These are phyloP conservation scores for Caenorhabditis angaria DNA, from an alignment of 2,888 invertebrate genomes.

Conservation along the genomic window DNA sequence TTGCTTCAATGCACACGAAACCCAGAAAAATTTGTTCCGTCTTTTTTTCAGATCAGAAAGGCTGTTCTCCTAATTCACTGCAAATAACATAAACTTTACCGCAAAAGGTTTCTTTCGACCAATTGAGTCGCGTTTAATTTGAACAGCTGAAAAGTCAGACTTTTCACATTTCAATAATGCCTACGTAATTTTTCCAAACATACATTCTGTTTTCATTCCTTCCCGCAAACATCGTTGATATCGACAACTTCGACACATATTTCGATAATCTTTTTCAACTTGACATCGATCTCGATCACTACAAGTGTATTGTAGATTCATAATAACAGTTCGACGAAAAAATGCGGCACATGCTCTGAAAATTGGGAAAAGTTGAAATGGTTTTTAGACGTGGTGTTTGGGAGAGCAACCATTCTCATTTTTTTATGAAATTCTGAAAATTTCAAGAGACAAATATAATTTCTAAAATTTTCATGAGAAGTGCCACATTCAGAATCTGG, in stretches of 20 bases:
- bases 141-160: slow-evolving; percentile 57
- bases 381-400: too few species aligned
- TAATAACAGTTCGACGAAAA: slow-evolving; percentile 66
- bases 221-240: slow-evolving; percentile 61
- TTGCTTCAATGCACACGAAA: too few species aligned
- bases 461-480: too few species aligned
- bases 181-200: slow-evolving; percentile 12
- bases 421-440: too few species aligned
- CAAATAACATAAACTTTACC: neutral
- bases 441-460: too few species aligned
- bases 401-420: too few species aligned
- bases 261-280: slow-evolving; percentile 65
- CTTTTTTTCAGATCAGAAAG: too few species aligned
- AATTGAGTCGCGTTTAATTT: slow-evolving; percentile 62
- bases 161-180: too few species aligned
- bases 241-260: slow-evolving; percentile 67
- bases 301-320: slow-evolving; percentile 62
- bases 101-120: slow-evolving; percentile 18
- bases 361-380: too few species aligned
- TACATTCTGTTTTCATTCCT: slow-evolving; percentile 64
- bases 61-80: too few species aligned
- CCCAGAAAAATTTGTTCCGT: too few species aligned
- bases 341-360: slow-evolving; percentile 63
- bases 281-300: slow-evolving; percentile 53
- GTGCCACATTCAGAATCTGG: too few species aligned